Percentiles rank a stretch among this genome's conserved stretches.
phyloP scores from a whole-genome alignment of 2,797 vertebrate species.

The Mallotus villosus region DNA sequence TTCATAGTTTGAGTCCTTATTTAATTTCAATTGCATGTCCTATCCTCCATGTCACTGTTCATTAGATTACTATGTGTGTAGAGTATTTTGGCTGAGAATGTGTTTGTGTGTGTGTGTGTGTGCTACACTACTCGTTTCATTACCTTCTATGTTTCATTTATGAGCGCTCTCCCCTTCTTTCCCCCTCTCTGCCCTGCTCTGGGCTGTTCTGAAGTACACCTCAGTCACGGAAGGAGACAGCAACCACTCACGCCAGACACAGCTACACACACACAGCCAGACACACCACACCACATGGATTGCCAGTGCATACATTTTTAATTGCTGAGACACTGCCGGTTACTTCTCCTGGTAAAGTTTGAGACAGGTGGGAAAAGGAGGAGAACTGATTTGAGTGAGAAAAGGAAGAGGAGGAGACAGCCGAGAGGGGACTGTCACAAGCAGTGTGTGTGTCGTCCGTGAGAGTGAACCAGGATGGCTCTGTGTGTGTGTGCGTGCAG shows the following conservation, averaged over 20 bases:
- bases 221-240: conserved; percentile 46
- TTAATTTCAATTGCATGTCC: not conserved
- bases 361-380: not conserved
- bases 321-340: conserved; percentile 39
- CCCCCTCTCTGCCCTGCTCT: conserved; percentile 17
- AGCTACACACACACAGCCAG: not conserved
- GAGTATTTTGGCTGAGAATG: not conserved
- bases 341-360: conserved; percentile 2
- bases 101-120: conserved; percentile 9
- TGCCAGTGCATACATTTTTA: conserved; percentile 49
- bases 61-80: not conserved
- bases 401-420: conserved; percentile 4
- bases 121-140: conserved; percentile 37
- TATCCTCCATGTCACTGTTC: not conserved
- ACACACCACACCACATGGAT: conserved; percentile 9
- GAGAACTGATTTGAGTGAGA: conserved; percentile 14
- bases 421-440: conserved; percentile 2
- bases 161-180: conserved; percentile 33
- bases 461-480: not conserved
- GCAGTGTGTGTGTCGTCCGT: not conserved
- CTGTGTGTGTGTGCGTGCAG: not conserved
- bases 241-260: conserved; percentile 7
- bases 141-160: conserved; percentile 59
- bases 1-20: not conserved
- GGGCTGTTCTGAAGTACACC: conserved; percentile 26